phyloP scores from a whole-genome alignment of 1,140 invertebrate species.

The Tetraneura akinire region DNA sequence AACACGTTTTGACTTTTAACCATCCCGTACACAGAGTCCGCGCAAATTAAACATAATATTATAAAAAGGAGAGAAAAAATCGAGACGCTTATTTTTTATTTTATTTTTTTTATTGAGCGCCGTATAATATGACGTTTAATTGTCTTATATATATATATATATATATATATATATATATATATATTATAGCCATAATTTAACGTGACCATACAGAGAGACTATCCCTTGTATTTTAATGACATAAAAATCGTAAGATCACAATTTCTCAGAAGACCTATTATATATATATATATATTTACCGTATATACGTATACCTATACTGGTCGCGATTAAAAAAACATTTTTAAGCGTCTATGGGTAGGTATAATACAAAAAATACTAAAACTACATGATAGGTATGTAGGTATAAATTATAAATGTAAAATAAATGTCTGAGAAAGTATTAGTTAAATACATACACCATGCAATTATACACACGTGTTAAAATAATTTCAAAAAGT shows the following conservation, averaged over 20 bases:
- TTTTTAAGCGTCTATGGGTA: background rate
- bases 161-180: no score
- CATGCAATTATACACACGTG: no score
- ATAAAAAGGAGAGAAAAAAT: no score
- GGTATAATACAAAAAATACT: no score
- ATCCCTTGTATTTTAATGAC: conserved; percentile 16
- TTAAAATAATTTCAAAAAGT: no score
- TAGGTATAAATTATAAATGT: no score
- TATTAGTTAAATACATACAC: no score
- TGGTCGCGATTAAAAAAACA: background rate
- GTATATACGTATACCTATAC: background rate
- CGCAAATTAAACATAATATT: conserved; percentile 31
- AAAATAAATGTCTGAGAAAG: conserved; percentile 1
- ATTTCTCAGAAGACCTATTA: background rate
- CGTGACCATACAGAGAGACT: background rate
- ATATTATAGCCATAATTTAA: background rate
- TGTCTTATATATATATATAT: no score
- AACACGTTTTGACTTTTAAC: conserved; percentile 49
- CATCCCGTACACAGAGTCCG: background rate
- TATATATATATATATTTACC: background rate
- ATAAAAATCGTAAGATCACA: background rate
- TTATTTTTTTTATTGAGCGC: background rate
- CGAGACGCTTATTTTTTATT: background rate
- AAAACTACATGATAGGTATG: no score
- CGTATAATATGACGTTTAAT: background rate